Percentiles rank a stretch among this genome's conserved stretches.
These are phyloP conservation scores for Marmota monax DNA, from an alignment of 2,113 vertebrate species.

Conservation along the genomic window DNA sequence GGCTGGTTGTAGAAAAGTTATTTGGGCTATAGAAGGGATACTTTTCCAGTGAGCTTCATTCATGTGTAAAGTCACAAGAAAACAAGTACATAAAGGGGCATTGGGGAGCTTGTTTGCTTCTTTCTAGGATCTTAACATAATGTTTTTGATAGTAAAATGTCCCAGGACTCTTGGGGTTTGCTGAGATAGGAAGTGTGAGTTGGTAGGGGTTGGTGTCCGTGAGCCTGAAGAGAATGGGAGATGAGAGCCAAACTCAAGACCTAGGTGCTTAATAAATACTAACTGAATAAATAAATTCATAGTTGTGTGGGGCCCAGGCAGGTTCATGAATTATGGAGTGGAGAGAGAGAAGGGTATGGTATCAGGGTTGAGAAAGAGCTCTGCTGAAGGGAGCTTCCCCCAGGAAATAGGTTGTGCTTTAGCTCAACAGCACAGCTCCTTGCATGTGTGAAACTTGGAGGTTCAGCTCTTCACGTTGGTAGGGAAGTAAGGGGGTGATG, in stretches of 20 bases:
- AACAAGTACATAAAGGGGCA: neutral
- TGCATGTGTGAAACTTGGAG: neutral
- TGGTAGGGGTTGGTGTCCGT: neutral
- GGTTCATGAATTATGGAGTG: neutral
- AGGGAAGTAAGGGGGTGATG: neutral
- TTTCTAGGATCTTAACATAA: slow-evolving; percentile 37
- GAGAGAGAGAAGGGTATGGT: neutral
- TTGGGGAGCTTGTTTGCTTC: neutral
- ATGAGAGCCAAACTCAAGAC: neutral
- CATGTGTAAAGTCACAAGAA: neutral
- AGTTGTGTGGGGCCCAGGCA: neutral
- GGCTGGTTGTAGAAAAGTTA: neutral
- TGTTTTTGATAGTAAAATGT: neutral
- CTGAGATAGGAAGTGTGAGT: neutral
- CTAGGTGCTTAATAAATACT: neutral
- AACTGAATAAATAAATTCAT: neutral
- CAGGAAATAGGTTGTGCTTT: neutral
- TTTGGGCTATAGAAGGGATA: neutral
- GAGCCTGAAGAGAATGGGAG: neutral
- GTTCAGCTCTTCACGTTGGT: neutral
- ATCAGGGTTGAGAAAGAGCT: neutral
- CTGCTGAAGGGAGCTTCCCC: neutral
- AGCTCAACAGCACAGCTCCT: neutral
- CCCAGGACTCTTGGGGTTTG: neutral
- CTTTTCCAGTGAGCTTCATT: neutral